These are phyloP conservation scores for Scaeva pyrastri DNA, from an alignment of 2,888 invertebrate species.

Conservation along the genomic window DNA sequence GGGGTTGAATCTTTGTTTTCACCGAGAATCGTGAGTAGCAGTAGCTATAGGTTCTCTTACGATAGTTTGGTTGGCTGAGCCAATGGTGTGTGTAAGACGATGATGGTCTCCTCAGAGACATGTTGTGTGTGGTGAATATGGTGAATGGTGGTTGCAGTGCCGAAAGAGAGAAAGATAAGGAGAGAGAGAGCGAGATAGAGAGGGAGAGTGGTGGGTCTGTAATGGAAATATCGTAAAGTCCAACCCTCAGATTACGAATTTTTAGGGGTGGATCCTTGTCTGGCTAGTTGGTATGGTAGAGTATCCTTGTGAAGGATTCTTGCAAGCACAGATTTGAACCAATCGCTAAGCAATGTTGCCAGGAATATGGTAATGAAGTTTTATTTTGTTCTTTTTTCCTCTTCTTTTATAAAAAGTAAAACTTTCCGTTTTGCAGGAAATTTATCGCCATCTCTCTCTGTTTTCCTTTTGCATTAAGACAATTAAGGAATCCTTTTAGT, in stretches of 20 bases:
- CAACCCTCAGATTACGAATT: conserved; percentile 44
- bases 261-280: conserved; percentile 63
- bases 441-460: background rate
- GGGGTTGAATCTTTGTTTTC: conserved; percentile 61
- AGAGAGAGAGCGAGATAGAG: conserved; percentile 1
- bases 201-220: conserved; percentile 6
- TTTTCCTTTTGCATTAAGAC: background rate
- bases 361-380: conserved; percentile 21
- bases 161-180: conserved; percentile 8
- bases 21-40: conserved; percentile 16
- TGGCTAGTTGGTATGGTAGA: background rate
- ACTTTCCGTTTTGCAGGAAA: conserved; percentile 17
- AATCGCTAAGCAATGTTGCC: conserved; percentile 39
- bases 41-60: conserved; percentile 34
- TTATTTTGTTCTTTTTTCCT: background rate
- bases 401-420: conserved; percentile 24
- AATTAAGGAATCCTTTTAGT: conserved; percentile 3
- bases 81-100: conserved; percentile 46
- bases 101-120: conserved; percentile 40
- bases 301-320: conserved; percentile 45
- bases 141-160: background rate
- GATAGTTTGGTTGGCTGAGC: conserved; percentile 63
- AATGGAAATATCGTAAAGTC: conserved; percentile 29
- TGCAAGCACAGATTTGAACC: conserved; percentile 30
- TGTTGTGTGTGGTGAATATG: conserved; percentile 33